Conservation (phyloP, 1,140 invertebrate genomes). For the Triops cancriformis region DNA sequence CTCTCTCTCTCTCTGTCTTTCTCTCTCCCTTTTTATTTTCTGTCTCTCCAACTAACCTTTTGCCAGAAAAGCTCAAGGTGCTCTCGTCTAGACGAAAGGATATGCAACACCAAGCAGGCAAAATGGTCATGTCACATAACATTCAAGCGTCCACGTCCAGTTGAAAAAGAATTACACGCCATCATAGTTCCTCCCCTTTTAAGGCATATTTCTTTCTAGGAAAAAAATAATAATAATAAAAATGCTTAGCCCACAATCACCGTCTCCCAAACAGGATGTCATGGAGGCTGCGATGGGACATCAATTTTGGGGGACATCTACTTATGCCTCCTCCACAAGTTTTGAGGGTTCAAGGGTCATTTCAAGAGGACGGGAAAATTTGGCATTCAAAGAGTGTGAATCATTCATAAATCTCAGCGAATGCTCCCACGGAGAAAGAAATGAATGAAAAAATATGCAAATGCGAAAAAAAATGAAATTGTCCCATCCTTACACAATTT, state of each 20-base stretch:
- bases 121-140: constrained; percentile 13
- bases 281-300: neutral
- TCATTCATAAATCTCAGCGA: no score
- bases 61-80: neutral
- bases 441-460: no score
- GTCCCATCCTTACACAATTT: no score
- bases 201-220: neutral
- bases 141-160: neutral
- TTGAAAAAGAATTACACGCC: neutral
- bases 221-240: no score
- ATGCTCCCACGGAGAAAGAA: no score
- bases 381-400: no score
- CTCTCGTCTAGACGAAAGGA: constrained; percentile 12
- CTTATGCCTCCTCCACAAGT: neutral
- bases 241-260: neutral
- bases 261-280: neutral
- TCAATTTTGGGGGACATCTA: neutral
- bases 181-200: neutral
- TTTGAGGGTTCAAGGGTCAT: neutral
- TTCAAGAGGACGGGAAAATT: no score
- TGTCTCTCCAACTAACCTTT: neutral
- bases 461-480: no score
- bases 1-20: neutral
- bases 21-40: neutral
- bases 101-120: constrained; percentile 9